A percentile compares a stretch with the other conserved stretches of the same genome.
phyloP scores from a whole-genome alignment of 1,140 invertebrate genomes.

The Bombyx mori region ASM3026992v2 NC_085134.1:8527001-8527500 shows the following conservation, averaged over 20 bases:
- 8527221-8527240: not conserved
- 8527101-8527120: constrained; percentile 46
- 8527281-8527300: too few species aligned
- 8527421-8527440: too few species aligned
- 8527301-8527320: too few species aligned
- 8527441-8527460: too few species aligned
- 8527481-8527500: too few species aligned
- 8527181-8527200: constrained; percentile 57
- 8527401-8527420: too few species aligned
- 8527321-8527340: too few species aligned
- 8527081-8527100: constrained; percentile 45
- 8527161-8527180: constrained; percentile 53
- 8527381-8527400: too few species aligned
- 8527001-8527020: constrained; percentile 33
- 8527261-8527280: not conserved
- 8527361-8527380: too few species aligned
- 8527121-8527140: constrained; percentile 33
- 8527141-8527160: constrained; percentile 33
- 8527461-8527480: too few species aligned
- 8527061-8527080: constrained; percentile 34
- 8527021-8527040: constrained; percentile 37
- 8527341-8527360: too few species aligned
- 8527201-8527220: constrained; percentile 54
- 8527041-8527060: constrained; percentile 43
- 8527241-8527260: not conserved